phyloP scores from a whole-genome alignment of 2,888 invertebrate genomes.

The Melieria omissa region DNA sequence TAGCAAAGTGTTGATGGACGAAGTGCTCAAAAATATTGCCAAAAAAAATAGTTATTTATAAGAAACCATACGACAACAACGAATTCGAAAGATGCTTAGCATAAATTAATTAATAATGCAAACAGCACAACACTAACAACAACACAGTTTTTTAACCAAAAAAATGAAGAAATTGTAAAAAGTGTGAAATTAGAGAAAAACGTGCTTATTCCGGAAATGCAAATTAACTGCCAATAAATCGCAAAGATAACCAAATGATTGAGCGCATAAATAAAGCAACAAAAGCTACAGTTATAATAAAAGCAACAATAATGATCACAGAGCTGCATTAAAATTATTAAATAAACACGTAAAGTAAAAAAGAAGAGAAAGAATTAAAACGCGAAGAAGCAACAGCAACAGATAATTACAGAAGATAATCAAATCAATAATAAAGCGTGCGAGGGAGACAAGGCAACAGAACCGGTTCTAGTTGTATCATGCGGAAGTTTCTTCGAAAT shows the following conservation, averaged over 20 bases:
- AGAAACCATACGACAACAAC: constrained; percentile 5
- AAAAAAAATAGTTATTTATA: neutral
- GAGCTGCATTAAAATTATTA: no score
- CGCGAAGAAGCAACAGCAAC: neutral
- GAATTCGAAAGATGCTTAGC: neutral
- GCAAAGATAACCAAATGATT: neutral
- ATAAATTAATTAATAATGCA: neutral
- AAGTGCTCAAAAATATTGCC: constrained; percentile 40
- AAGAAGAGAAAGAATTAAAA: neutral
- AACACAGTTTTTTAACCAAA: neutral
- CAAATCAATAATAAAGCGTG: no score
- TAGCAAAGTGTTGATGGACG: constrained; percentile 33
- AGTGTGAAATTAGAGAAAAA: constrained; percentile 27
- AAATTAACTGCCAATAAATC: constrained; percentile 23
- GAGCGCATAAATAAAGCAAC: neutral
- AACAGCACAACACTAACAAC: no score
- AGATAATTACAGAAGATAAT: no score
- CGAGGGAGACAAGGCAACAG: no score
- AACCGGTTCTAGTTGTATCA: no score
- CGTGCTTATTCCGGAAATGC: constrained; percentile 29
- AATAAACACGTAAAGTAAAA: neutral
- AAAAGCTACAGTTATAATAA: neutral
- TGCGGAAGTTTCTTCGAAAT: neutral
- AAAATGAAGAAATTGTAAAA: constrained; percentile 20
- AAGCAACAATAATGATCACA: neutral